Conservation (phyloP, 2,797 vertebrate genomes). For the Anabacerthia variegaticeps region DNA sequence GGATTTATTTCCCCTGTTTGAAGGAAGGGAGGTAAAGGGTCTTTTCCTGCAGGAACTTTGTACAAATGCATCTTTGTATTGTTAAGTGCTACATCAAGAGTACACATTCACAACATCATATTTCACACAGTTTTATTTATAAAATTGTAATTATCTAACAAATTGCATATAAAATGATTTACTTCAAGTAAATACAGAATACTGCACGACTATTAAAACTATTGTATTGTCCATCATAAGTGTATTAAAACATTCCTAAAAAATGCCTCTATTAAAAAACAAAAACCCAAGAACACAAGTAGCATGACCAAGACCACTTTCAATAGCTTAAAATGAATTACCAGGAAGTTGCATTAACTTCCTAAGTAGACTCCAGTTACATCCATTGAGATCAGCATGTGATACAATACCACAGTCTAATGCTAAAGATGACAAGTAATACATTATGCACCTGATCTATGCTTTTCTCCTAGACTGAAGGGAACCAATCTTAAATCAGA, state of each 20-base stretch:
- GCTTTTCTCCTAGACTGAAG: constrained; percentile 41
- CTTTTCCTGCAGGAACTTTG: not conserved
- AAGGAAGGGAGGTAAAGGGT: not conserved
- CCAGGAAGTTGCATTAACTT: constrained; percentile 30
- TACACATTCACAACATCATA: constrained; percentile 10
- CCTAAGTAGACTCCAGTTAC: constrained; percentile 51
- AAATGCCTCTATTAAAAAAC: constrained; percentile 68
- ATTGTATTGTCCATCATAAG: constrained; percentile 67
- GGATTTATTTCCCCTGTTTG: not conserved
- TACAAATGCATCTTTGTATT: not conserved
- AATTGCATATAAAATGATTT: constrained; percentile 72
- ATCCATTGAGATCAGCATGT: constrained; percentile 26
- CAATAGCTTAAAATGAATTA: constrained; percentile 60
- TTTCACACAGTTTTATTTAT: constrained; percentile 73
- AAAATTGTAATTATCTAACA: constrained; percentile 71
- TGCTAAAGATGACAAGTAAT: constrained; percentile 56
- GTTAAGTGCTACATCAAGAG: not conserved
- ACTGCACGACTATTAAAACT: constrained; percentile 71
- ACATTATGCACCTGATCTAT: constrained; percentile 34
- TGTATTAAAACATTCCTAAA: constrained; percentile 73
- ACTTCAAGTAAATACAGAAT: constrained; percentile 76
- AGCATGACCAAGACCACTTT: constrained; percentile 65
- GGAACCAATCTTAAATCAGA: constrained; percentile 6
- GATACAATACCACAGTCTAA: constrained; percentile 39
- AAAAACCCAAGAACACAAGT: constrained; percentile 58